Evolutionary conservation across 1,140 invertebrate species (phyloP), one percentile per base, ranked within the genome.

Genomic region (Caenorhabditis inopinata): DNA sequence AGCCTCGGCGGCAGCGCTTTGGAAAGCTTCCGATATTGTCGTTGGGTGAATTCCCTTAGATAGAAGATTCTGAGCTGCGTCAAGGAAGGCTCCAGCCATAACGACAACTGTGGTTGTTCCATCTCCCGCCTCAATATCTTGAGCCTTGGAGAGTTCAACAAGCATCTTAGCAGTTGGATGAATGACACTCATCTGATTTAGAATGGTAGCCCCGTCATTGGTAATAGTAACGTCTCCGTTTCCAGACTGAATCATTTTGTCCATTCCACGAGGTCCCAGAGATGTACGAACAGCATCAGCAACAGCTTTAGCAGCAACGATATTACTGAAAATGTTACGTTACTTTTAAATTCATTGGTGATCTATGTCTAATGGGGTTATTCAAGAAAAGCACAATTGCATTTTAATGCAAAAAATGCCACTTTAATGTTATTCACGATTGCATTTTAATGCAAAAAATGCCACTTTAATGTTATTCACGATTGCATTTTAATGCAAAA

Each of bases 101-200:
- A 99, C 94, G 53, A 91, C 90, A 75, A 99, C 96, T 51, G 95
- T 95, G 2, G 97, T 99, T 23, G 97, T 99, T 58, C 97, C 97
- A 92, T 99, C 97, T 75, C 97, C 97, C 86, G 97, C 97, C 90
- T 99, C 97, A 85, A 97, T 93, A 91, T 99, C 97, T 91, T 99
- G 97, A 29, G 97, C 96, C 87, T 97, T 94, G 1, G 96, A 98
- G 79, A 99, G 90, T 89, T 99, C 97, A 3, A 99, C 97, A 83
- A 99, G 90, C 96, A 99, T 98, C 93, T 98, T 98, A 47, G 97
- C 97, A 85, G 97, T 96, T 78, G 97, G 97, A 90, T 99, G 97
- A 84, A 96, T 91, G 11, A 99, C 95, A 90, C 96, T 96, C 93
- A 99, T 99, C 91, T 99, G 94, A 90, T 98, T 98, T 46, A 99